phyloP scores from a whole-genome alignment of 1,140 invertebrate species.

The Brachionus rotundiformis region DNA sequence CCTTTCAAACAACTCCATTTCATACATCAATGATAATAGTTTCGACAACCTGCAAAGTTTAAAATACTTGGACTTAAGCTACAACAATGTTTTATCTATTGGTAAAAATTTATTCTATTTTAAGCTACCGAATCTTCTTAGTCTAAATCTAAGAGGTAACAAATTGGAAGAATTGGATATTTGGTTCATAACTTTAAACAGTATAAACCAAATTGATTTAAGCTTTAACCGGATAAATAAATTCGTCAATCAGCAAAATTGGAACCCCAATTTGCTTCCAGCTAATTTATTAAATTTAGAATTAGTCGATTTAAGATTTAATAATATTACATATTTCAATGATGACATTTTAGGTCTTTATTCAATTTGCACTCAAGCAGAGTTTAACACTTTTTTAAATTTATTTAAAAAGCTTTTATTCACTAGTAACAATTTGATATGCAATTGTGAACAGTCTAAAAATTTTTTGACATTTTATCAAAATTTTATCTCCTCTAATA shows the following conservation, averaged over 20 bases:
- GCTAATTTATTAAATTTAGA: slow-evolving; percentile 9
- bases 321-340: slow-evolving; percentile 10
- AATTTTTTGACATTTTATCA: slow-evolving; percentile 38
- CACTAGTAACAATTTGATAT: neutral
- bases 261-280: neutral
- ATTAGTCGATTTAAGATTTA: slow-evolving; percentile 27
- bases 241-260: slow-evolving; percentile 5
- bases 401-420: slow-evolving; percentile 31
- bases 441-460: slow-evolving; percentile 8
- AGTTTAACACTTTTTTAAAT: slow-evolving; percentile 32
- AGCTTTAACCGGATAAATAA: slow-evolving; percentile 26
- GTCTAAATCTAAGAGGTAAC: neutral
- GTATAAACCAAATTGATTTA: slow-evolving; percentile 21
- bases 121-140: slow-evolving; percentile 8
- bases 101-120: neutral
- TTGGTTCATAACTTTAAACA: slow-evolving; percentile 40
- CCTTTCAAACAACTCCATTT: slow-evolving; percentile 31
- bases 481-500: slow-evolving; percentile 9
- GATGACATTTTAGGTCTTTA: neutral
- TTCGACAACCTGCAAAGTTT: neutral
- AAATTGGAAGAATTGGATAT: slow-evolving; percentile 27
- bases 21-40: neutral
- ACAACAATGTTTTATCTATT: slow-evolving; percentile 26
- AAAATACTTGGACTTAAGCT: neutral
- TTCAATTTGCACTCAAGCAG: neutral